Conservation (phyloP, 2,888 invertebrate genomes). For the Vesta saturnalis region DNA sequence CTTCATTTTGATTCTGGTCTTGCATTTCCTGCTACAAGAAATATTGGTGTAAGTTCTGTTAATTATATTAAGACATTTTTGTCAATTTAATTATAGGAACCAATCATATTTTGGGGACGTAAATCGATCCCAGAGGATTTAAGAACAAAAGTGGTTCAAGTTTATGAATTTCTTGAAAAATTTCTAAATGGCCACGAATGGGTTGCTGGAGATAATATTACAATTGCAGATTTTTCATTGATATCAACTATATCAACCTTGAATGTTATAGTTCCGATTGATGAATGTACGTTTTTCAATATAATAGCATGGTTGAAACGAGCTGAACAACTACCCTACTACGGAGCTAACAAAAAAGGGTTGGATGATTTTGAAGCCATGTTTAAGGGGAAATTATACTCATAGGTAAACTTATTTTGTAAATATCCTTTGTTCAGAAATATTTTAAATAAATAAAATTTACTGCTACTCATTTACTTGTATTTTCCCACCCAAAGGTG, state of each 20-base stretch:
- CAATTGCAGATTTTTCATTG: not conserved
- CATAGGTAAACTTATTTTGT: no score
- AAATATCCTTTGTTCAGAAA: no score
- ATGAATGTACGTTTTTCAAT: not conserved
- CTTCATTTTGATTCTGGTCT: not conserved
- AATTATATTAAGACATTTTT: no score
- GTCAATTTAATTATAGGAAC: conserved; percentile 4
- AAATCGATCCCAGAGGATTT: not conserved
- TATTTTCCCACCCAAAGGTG: no score
- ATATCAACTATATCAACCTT: not conserved
- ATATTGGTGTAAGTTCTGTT: not conserved
- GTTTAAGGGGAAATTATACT: no score
- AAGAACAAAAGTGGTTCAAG: not conserved
- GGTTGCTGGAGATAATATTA: not conserved
- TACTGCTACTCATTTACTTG: no score
- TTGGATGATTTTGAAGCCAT: not conserved
- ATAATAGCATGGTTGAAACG: not conserved
- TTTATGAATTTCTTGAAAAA: not conserved
- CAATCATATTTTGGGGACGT: not conserved
- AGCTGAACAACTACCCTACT: not conserved
- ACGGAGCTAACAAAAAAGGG: not conserved
- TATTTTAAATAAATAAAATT: no score
- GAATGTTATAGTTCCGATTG: not conserved
- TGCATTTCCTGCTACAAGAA: not conserved
- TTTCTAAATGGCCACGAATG: not conserved